A percentile compares a stretch with the other conserved stretches of the same genome.
Conservation (phyloP, 1,140 invertebrate species). For the Drosophila nannoptera region DNA sequence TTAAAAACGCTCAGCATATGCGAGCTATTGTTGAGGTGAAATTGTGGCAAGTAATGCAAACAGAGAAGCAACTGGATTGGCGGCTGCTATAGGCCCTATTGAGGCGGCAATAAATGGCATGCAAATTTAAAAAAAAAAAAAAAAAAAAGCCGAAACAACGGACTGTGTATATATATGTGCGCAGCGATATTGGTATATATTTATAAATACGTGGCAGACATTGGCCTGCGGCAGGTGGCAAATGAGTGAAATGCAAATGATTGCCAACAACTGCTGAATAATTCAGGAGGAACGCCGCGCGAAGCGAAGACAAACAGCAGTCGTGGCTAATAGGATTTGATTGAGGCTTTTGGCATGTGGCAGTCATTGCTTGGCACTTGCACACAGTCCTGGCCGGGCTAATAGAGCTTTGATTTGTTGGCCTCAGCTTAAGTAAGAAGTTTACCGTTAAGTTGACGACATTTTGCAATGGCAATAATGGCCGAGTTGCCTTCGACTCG, state of each 20-base stretch:
- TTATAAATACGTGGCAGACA: background rate
- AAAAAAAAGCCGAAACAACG: constrained; percentile 18
- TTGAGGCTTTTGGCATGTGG: constrained; percentile 65
- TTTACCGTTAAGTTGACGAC: constrained; percentile 15
- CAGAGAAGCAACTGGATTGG: constrained; percentile 42
- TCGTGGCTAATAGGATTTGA: constrained; percentile 63
- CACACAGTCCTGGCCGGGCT: background rate
- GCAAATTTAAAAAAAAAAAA: constrained; percentile 47
- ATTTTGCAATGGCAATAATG: background rate
- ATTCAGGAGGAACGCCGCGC: constrained; percentile 59
- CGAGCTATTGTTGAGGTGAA: constrained; percentile 8
- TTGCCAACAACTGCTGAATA: constrained; percentile 56
- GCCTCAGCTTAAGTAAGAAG: constrained; percentile 21
- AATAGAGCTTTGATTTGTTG: constrained; percentile 56
- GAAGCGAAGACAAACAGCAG: constrained; percentile 57
- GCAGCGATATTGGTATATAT: background rate
- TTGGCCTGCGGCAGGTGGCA: constrained; percentile 40
- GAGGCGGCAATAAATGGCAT: constrained; percentile 62
- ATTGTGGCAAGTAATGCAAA: constrained; percentile 49
- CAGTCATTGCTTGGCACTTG: constrained; percentile 40
- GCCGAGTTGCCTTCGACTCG: background rate
- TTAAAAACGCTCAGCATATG: constrained; percentile 33
- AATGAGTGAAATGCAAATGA: constrained; percentile 67
- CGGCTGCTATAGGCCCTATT: constrained; percentile 35
- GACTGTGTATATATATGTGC: background rate